Conservation (phyloP, 1,140 invertebrate species). For the Nebria ingens region DNA sequence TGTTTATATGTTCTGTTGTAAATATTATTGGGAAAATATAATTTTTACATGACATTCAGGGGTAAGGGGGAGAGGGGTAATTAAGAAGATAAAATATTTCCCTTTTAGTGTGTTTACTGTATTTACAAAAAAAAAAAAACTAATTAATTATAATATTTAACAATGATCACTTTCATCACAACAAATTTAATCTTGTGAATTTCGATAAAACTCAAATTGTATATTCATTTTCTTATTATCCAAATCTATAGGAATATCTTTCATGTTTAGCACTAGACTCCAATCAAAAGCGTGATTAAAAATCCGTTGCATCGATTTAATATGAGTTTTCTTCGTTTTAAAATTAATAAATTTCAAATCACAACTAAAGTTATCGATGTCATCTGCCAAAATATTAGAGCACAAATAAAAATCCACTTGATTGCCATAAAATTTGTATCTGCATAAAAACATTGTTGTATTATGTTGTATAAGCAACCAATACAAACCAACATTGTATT, state of each 20-base stretch:
- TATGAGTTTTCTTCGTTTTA: neutral
- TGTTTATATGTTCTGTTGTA: too few species aligned
- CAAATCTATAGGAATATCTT: neutral
- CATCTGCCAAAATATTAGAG: neutral
- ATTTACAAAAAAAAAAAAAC: too few species aligned
- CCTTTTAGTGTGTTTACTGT: too few species aligned
- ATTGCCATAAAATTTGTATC: neutral
- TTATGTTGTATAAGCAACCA: neutral
- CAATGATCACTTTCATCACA: too few species aligned
- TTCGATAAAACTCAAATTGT: neutral
- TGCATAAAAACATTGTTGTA: neutral
- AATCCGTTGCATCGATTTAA: neutral
- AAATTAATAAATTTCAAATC: neutral
- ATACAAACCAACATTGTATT: neutral
- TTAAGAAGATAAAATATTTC: too few species aligned
- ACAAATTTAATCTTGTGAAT: too few species aligned
- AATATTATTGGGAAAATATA: too few species aligned
- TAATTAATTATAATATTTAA: too few species aligned
- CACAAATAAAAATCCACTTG: neutral
- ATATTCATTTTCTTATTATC: neutral
- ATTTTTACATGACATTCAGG: too few species aligned
- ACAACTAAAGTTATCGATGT: neutral
- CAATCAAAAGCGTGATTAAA: neutral
- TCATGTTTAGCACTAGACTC: neutral
- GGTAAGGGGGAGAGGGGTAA: too few species aligned